Evolutionary conservation across 2,113 vertebrate species (phyloP), one percentile per base, ranked within the genome.

Genomic region (Tragelaphus scriptus): DNA sequence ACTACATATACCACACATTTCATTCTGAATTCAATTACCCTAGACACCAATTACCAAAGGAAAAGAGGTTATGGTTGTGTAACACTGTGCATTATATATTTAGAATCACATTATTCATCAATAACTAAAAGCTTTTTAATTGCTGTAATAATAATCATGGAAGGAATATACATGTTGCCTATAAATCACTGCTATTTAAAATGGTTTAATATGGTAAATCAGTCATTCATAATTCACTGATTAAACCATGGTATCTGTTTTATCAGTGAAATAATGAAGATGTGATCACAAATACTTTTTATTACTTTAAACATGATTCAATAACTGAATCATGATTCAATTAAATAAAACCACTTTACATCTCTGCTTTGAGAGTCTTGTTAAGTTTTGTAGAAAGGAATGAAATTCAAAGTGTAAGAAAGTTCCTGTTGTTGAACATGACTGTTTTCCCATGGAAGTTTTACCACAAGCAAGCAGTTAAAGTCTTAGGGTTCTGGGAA

Each of bases 301-400:
- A 85, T 23, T 49, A 68, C 47, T 96, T 95, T 65, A 55, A 81
- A 91, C 14, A 84, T 32, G 68, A 71, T 23, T 71, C 68, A 71
- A 21, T 71, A 71, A 71, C 23, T 71, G n/a, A 40, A 71, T 71
- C 68, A 40, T 21, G n/a, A 71, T 71, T 71, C 68, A 71, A 23
- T 71, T 77, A 77, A 44, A 44, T 44, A 14, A 97, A 98, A 84
- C 11, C n/a, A 58, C 25, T 63, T 88, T 59, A 26, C 36, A 44
- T 77, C 71, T 77, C 40, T 77, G 56, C 63, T 93, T 97, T 84
- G 30, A 97, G 28, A 88, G 65, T 40, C 21, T 28, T 88, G 26
- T 82, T 95, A 47, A 86, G 97, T 93, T 84, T 58, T 84, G 8
- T 93, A 32, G 53, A 87, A 96, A 56, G 65, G 21, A 85, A 92